phyloP scores from a whole-genome alignment of 2,113 vertebrate species.

The Dasyornis broadbenti region DNA sequence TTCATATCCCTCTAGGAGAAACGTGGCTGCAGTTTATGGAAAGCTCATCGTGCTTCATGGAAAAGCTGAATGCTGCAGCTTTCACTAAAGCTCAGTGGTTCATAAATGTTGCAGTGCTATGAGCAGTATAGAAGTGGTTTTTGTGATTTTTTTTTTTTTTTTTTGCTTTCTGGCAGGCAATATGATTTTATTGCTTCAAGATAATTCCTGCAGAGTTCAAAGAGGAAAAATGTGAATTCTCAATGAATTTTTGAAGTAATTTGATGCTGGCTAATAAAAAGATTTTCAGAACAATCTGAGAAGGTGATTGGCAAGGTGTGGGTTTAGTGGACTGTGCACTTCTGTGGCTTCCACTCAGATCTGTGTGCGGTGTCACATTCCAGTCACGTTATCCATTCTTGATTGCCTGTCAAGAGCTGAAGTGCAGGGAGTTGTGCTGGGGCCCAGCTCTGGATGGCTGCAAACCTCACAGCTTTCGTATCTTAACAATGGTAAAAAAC shows the following conservation, averaged over 20 bases:
- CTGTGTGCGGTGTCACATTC: not conserved
- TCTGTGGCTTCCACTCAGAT: not conserved
- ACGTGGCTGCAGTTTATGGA: conserved; percentile 48
- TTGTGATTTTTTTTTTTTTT: not conserved
- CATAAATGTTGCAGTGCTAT: conserved; percentile 14
- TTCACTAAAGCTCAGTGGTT: not conserved
- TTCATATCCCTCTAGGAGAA: conserved; percentile 31
- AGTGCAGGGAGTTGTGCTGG: not conserved
- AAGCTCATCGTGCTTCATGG: not conserved
- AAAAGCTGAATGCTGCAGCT: conserved; percentile 40
- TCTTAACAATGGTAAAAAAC: not conserved
- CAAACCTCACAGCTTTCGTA: not conserved
- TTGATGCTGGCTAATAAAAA: not conserved
- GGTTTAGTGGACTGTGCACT: not conserved
- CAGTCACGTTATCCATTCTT: not conserved
- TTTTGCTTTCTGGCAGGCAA: not conserved
- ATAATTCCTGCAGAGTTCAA: not conserved
- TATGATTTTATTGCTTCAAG: not conserved
- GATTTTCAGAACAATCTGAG: not conserved
- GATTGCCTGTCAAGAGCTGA: not conserved
- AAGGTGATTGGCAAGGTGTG: not conserved
- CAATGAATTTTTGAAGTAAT: not conserved
- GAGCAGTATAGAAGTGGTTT: not conserved
- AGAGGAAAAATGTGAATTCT: not conserved
- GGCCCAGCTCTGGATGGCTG: not conserved